Base-by-base conservation (phyloP, 2,797 vertebrate species). In the Paguma larvata region DNA sequence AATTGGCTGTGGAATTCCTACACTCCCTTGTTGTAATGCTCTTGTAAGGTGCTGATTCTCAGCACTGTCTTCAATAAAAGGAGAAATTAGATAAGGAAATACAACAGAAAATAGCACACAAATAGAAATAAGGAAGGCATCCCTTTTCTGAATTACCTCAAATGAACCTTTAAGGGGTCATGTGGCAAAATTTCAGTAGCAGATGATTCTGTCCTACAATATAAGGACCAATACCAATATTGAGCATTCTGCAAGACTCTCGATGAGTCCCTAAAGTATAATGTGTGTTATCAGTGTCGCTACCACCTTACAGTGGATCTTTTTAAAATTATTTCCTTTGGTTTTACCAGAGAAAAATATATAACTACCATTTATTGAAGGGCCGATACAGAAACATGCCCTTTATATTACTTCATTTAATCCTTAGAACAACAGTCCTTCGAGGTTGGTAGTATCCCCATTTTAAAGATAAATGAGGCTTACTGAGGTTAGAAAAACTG, bases 81-180 rank as follows among this genome's bases (percentile, higher is more conserved):
- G 70, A 96, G 67, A 80, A 90, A 90, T 46, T 59, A 90, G 93
- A 94, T 91, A 97, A 97, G 77, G 63, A 95, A 95, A 93, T 78
- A 89, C 67, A 96, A 85, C 25, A 90, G 84, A 92, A 93, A 90
- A 90, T 32, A 93, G 94, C 68, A 63, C 72, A 95, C 46, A 92
- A 72, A 85, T 79, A 88, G 93, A 96, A 97, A 88, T 44, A 90
- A 48, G 21, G 75, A 94, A 78, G 4, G 23, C 88, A 65, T 44
- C 48, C 80, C 46, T 93, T 92, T 92, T 95, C 16, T 86, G 85
- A 92, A 88, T 95, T 63, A 89, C 90, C 96, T 97, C 82, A 80
- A 38, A 89, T 44, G 70, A 95, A 89, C 46, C 86, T 96, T 93
- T 85, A 70, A 91, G 46, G 44, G 80, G 72, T 91, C 51, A 53